These are phyloP conservation scores for Meghimatium bilineatum DNA, from an alignment of 2,888 invertebrate species.

Conservation along the genomic window DNA sequence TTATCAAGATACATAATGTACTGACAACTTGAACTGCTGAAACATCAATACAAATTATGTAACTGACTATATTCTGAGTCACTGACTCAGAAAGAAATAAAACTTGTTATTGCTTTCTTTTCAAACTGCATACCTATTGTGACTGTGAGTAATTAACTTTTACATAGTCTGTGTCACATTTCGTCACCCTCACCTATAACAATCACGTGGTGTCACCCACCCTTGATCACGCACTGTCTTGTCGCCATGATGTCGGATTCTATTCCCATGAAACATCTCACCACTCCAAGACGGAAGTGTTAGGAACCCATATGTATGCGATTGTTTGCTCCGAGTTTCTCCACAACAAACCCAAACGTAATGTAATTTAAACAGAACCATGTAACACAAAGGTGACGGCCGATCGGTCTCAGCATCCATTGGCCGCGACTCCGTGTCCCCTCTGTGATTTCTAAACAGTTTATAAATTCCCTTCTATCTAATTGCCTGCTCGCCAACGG, in stretches of 20 bases:
- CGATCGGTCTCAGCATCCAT: constrained; percentile 51
- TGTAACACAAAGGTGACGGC: constrained; percentile 45
- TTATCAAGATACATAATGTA: too few relatives aligned
- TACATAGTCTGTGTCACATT: constrained; percentile 15
- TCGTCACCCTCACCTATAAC: neutral
- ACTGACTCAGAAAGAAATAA: neutral
- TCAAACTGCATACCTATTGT: neutral
- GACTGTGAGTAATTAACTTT: neutral
- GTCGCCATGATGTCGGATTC: constrained; percentile 44
- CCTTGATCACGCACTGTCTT: neutral
- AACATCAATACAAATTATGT: too few relatives aligned
- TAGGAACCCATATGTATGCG: constrained; percentile 43
- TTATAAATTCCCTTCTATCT: constrained; percentile 68
- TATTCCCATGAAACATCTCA: constrained; percentile 43
- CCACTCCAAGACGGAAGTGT: constrained; percentile 42
- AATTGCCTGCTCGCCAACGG: constrained; percentile 56
- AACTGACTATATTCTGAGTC: neutral
- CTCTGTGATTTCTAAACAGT: constrained; percentile 69
- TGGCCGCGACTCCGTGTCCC: constrained; percentile 53
- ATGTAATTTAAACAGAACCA: constrained; percentile 49
- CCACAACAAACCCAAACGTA: constrained; percentile 50
- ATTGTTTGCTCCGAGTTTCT: constrained; percentile 48
- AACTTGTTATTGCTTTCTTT: neutral
- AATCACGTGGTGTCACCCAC: constrained; percentile 25
- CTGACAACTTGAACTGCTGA: too few relatives aligned